Base-by-base conservation (phyloP, 2,113 vertebrate species). In the Cyanocitta stelleri region DNA sequence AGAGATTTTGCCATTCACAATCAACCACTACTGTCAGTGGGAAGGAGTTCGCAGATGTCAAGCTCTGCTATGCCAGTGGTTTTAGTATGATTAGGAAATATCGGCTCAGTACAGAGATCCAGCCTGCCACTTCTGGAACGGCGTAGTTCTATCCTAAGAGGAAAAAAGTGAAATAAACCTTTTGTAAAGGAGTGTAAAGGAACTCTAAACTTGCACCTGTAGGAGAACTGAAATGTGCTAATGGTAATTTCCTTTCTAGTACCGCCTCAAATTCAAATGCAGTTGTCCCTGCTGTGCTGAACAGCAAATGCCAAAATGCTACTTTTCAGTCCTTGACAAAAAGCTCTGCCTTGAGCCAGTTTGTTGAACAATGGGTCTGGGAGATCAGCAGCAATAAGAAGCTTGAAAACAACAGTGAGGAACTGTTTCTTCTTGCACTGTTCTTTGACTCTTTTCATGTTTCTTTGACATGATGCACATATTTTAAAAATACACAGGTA, bases 281-380 rank as follows among this genome's bases (percentile, higher is more conserved):
- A 49, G 22, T 39, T 81, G 37, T 76, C 62, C 59, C 85, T 66
- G 41, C 13, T 1, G 1, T n/a, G 54, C 89, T 94, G 71, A 92
- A 91, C 49, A 82, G 74, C 41, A 32, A 84, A 64, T 66, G 27
- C 44, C 29, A 64, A 85, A 97, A 95, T 97, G 54, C 13, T 17
- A 56, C 64, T 89, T 96, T 97, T 88, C 86, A 95, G 74, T 44
- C 48, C 51, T 56, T 88, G 49, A 96, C 87, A 96, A 93, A 86
- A 96, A 94, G 33, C 66, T 72, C 74, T 84, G 74, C 74, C 81
- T 94, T 88, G 71, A 94, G 69, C 62, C 67, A 76, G 67, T 82
- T 44, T 95, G 72, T 80, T 83, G 75, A 96, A 76, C 68, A 93
- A 92, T 66, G 41, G 58, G 78, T 75, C 66, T 74, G 88, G 33